Evolutionary conservation across 2,888 invertebrate species (phyloP).

Genomic region (Beris morrisii): DNA sequence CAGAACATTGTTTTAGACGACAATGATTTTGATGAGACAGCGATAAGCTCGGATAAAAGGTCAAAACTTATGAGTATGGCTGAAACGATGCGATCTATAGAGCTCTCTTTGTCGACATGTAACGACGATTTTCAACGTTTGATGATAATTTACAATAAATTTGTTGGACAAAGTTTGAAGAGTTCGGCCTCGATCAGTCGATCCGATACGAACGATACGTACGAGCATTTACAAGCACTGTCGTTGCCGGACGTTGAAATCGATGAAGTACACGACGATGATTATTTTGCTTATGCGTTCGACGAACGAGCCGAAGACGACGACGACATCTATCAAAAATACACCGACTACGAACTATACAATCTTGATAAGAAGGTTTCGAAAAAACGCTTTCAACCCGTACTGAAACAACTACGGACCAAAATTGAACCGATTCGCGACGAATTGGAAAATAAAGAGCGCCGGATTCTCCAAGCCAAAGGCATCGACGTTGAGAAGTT

Average conservation of each 20-base stretch:
- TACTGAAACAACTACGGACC: slow-evolving; percentile 52
- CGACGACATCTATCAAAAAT: slow-evolving; percentile 39
- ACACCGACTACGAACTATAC: slow-evolving; percentile 48
- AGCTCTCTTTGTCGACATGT: slow-evolving; percentile 50
- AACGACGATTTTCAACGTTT: slow-evolving; percentile 54
- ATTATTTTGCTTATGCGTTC: slow-evolving; percentile 54
- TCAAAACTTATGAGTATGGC: slow-evolving; percentile 50
- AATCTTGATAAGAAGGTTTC: slow-evolving; percentile 53
- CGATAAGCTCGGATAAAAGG: slow-evolving; percentile 26
- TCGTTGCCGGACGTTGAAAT: slow-evolving; percentile 10
- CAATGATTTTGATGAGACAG: slow-evolving; percentile 38
- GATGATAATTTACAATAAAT: slow-evolving; percentile 54
- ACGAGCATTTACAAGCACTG: slow-evolving; percentile 47
- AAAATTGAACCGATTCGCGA: slow-evolving; percentile 55
- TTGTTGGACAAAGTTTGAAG: slow-evolving; percentile 43
- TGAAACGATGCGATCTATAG: slow-evolving; percentile 52
- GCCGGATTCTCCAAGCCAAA: slow-evolving; percentile 50
- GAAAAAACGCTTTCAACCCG: slow-evolving; percentile 53
- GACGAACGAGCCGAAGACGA: slow-evolving; percentile 46
- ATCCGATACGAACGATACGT: slow-evolving; percentile 27
- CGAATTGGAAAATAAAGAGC: slow-evolving; percentile 53
- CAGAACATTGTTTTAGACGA: slow-evolving; percentile 48
- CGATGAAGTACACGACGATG: slow-evolving; percentile 43
- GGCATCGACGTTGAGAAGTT: slow-evolving; percentile 54
- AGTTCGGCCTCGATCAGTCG: not conserved